These are phyloP conservation scores for Helleia helle DNA, from an alignment of 2,888 invertebrate genomes.

Conservation along the genomic window DNA sequence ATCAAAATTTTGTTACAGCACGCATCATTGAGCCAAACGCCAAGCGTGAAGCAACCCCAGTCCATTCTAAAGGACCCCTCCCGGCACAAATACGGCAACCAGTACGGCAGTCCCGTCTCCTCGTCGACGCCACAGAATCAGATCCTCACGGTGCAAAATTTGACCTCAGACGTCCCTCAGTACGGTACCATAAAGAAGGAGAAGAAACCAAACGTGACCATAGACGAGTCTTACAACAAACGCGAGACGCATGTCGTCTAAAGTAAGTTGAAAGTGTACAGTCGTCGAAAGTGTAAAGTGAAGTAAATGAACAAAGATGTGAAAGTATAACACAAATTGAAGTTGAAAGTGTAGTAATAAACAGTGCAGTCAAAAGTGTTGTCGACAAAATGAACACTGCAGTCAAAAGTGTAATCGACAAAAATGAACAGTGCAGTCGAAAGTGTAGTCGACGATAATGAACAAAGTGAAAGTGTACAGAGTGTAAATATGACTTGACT, in stretches of 20 bases:
- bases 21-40: constrained; percentile 44
- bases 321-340: background rate
- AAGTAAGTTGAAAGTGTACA: constrained; percentile 14
- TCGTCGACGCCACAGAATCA: constrained; percentile 65
- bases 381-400: background rate
- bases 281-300: constrained; percentile 11
- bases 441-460: background rate
- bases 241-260: constrained; percentile 61
- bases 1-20: constrained; percentile 49
- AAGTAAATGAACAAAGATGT: constrained; percentile 9
- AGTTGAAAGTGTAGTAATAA: background rate
- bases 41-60: constrained; percentile 71
- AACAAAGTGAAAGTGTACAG: constrained; percentile 12
- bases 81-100: constrained; percentile 71
- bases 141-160: constrained; percentile 75
- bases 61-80: constrained; percentile 78
- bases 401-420: constrained; percentile 5
- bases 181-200: constrained; percentile 71
- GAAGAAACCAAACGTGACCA: constrained; percentile 67
- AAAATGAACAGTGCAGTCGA: background rate
- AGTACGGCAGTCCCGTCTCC: constrained; percentile 62
- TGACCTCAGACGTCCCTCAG: constrained; percentile 63
- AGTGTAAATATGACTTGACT: constrained; percentile 18
- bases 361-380: constrained; percentile 7
- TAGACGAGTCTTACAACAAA: constrained; percentile 60